Evolutionary conservation across 2,888 invertebrate genomes (phyloP), one percentile per base, ranked within the genome.

Genomic region (Amiota minor): DNA sequence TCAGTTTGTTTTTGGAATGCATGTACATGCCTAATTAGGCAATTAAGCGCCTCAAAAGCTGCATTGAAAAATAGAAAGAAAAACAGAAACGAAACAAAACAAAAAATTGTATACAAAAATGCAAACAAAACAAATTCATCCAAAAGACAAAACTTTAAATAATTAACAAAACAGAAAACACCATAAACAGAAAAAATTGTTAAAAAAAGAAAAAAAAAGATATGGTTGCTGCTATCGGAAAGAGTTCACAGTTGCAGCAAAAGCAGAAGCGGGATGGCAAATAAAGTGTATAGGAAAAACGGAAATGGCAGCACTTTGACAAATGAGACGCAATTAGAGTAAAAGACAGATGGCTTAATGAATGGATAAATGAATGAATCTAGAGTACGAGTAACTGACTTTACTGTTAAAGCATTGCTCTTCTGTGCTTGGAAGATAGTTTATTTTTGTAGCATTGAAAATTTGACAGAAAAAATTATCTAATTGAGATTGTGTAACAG

Each of bases 21-120:
- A 74, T 74, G 76, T 79, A 80, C 80, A 83, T 82, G 83, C 78
- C 82, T 83, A 83, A 83, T 83, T 83, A 83, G 83, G 84, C 83
- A 83, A 83, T 85, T 83, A 83, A 83, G 76, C 84, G 74, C 80
- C 74, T 83, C 78, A 79, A 81, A 75, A 76, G 77, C 80, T 77
- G 82, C 79, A 85, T 81, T 80, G 78, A 77, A 72, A 75, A 70
- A 73, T 74, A 45, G 70, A 35, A 45, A 46, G 72, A 72, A 73
- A 70, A 72, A 53, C 71, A 62, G 35, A 16, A 71, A 45, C 16
- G 16, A 65, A 47, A 14, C 14, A 53, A 6, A 53, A n/a, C 14
- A n/a, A 53, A 50, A 49, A 56, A 16, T 65, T 35, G 35, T 35
- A 35, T 35, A 35, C 35, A 35, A 35, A 35, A 35, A 6, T 23